Conservation (phyloP, 2,888 invertebrate genomes). For the Rhaphigaster nebulosa region DNA sequence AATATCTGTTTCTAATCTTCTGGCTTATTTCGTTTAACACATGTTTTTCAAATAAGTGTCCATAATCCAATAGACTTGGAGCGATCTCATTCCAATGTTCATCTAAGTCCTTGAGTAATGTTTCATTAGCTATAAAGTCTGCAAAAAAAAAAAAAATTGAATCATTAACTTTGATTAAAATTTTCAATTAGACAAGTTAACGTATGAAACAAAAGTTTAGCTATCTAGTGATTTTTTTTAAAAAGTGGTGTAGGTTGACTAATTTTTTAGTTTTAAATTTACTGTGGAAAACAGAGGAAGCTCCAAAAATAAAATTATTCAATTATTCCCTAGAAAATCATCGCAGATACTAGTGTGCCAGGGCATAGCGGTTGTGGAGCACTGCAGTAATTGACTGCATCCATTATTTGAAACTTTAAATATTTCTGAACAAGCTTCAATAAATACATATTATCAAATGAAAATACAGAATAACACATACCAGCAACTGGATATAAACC, state of each 20-base stretch:
- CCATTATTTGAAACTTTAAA: neutral
- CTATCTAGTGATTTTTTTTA: no score
- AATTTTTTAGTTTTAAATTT: no score
- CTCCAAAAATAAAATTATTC: no score
- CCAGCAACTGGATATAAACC: conserved; percentile 62
- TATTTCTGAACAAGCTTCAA: neutral
- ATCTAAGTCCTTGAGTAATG: conserved; percentile 61
- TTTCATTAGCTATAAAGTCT: conserved; percentile 50
- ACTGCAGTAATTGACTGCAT: neutral
- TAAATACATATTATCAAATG: neutral
- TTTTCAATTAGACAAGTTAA: neutral
- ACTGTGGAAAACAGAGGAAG: no score
- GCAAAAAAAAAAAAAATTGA: neutral
- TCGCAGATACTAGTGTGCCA: no score
- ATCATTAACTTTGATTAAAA: neutral
- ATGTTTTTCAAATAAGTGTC: conserved; percentile 64
- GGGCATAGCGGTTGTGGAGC: no score
- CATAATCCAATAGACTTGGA: conserved; percentile 66
- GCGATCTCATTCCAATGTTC: conserved; percentile 65
- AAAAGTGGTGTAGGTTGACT: no score
- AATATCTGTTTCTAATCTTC: conserved; percentile 65
- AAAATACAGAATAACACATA: conserved; percentile 47
- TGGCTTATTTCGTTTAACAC: conserved; percentile 62
- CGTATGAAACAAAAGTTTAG: neutral
- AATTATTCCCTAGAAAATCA: no score